Conservation (phyloP, 1,140 invertebrate species). For the Calliphora vicina region DNA sequence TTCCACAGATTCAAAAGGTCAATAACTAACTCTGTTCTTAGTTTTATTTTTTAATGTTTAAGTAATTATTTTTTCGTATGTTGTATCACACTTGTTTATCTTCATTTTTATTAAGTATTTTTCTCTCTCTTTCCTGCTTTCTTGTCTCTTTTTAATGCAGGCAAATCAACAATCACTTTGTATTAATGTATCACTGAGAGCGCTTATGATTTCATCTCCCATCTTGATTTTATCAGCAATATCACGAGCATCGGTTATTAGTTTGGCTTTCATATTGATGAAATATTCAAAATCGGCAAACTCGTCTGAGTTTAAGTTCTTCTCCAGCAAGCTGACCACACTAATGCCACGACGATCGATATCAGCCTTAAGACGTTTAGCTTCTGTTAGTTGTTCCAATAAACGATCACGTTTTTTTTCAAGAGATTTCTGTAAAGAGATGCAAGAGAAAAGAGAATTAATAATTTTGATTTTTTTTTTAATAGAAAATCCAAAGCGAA, state of each 20-base stretch:
- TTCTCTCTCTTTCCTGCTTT: slow-evolving; percentile 27
- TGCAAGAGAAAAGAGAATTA: slow-evolving; percentile 42
- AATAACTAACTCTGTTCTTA: background rate
- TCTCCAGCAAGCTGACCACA: slow-evolving; percentile 77
- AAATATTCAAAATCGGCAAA: slow-evolving; percentile 88
- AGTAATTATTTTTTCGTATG: slow-evolving; percentile 4
- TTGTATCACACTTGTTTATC: slow-evolving; percentile 1
- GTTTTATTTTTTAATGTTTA: background rate
- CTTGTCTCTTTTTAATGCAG: background rate
- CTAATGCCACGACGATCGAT: slow-evolving; percentile 83
- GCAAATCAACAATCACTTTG: slow-evolving; percentile 60
- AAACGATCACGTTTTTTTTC: slow-evolving; percentile 82
- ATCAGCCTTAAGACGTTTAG: slow-evolving; percentile 82
- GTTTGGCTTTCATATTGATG: slow-evolving; percentile 91
- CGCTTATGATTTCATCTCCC: slow-evolving; percentile 83
- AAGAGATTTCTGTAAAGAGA: slow-evolving; percentile 71
- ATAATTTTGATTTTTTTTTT: slow-evolving; percentile 2
- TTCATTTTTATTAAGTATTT: slow-evolving; percentile 9
- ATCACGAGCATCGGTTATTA: slow-evolving; percentile 85
- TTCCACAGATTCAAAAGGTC: background rate
- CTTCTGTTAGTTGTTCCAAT: slow-evolving; percentile 82
- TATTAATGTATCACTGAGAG: slow-evolving; percentile 75
- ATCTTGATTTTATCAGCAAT: slow-evolving; percentile 88
- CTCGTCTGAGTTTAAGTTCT: slow-evolving; percentile 79
- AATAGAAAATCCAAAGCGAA: background rate